Evolutionary conservation across 2,888 invertebrate species (phyloP).

Genomic region (Maniola hyperantus): DNA sequence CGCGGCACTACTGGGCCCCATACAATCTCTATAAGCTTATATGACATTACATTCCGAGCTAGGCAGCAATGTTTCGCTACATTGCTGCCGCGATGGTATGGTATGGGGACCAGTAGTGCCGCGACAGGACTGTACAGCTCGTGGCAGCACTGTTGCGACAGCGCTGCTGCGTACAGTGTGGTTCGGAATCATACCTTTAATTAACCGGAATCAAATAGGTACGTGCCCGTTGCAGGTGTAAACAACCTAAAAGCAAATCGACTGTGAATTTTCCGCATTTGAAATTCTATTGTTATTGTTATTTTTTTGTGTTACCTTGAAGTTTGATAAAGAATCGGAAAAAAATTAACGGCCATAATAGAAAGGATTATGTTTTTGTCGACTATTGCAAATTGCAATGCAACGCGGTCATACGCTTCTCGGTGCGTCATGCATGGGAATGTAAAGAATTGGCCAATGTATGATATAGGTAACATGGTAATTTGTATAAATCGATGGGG

Average conservation of each 20-base stretch:
- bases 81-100: too few species aligned
- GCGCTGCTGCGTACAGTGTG: too few species aligned
- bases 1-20: too few species aligned
- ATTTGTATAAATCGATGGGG: too few species aligned
- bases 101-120: too few species aligned
- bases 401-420: neutral
- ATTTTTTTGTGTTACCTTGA: constrained; percentile 29
- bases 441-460: neutral
- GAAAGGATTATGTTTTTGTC: neutral
- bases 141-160: too few species aligned
- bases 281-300: constrained; percentile 12
- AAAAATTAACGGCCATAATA: constrained; percentile 1
- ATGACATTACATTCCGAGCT: too few species aligned
- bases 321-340: constrained; percentile 4
- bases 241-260: constrained; percentile 29
- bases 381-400: neutral
- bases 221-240: constrained; percentile 27
- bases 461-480: neutral
- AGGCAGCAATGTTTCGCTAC: too few species aligned
- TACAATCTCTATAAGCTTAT: too few species aligned
- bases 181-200: too few species aligned
- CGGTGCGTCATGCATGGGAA: neutral
- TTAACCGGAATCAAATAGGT: constrained; percentile 15
- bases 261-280: constrained; percentile 36
- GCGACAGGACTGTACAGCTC: too few species aligned